Percentiles rank a stretch among this genome's conserved stretches.
phyloP scores from a whole-genome alignment of 2,888 invertebrate genomes.

The Sarcophaga rosellei region DNA sequence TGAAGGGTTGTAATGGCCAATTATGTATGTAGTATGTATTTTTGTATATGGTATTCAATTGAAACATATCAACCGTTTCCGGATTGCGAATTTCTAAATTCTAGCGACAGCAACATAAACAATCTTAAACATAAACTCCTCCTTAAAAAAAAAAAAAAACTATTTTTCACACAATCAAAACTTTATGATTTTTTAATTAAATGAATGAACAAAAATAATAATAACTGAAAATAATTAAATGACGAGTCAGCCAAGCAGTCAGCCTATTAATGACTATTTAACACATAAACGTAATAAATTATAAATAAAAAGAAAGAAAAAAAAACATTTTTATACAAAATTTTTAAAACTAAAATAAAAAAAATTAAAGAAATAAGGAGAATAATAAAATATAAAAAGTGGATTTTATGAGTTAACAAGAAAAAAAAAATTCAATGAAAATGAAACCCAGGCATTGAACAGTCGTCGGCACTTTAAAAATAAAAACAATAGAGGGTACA shows the following conservation, averaged over 20 bases:
- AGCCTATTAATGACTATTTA: constrained; percentile 58
- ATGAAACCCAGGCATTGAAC: constrained; percentile 28
- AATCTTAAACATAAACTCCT: constrained; percentile 7
- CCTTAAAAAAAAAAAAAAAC: not conserved
- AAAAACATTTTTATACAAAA: constrained; percentile 18
- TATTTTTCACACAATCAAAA: constrained; percentile 40
- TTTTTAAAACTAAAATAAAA: constrained; percentile 27
- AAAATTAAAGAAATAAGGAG: constrained; percentile 26
- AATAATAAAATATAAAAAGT: constrained; percentile 48
- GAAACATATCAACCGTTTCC: too few species aligned
- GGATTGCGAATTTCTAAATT: too few species aligned
- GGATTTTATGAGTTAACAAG: constrained; percentile 49
- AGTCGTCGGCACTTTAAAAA: constrained; percentile 48
- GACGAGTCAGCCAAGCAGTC: constrained; percentile 36
- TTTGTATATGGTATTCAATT: too few species aligned
- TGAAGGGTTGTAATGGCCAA: too few species aligned
- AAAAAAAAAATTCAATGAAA: constrained; percentile 17
- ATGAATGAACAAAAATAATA: constrained; percentile 18
- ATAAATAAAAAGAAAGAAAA: constrained; percentile 49
- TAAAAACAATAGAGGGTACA: constrained; percentile 40
- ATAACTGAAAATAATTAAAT: constrained; percentile 64
- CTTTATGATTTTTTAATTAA: constrained; percentile 43
- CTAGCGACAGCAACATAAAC: not conserved
- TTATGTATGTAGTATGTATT: too few species aligned
- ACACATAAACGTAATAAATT: constrained; percentile 70